A percentile compares a stretch with the other conserved stretches of the same genome.
These are phyloP conservation scores for Silurus lanzhouensis DNA, from an alignment of 2,797 vertebrate genomes.

Conservation along the genomic window DNA sequence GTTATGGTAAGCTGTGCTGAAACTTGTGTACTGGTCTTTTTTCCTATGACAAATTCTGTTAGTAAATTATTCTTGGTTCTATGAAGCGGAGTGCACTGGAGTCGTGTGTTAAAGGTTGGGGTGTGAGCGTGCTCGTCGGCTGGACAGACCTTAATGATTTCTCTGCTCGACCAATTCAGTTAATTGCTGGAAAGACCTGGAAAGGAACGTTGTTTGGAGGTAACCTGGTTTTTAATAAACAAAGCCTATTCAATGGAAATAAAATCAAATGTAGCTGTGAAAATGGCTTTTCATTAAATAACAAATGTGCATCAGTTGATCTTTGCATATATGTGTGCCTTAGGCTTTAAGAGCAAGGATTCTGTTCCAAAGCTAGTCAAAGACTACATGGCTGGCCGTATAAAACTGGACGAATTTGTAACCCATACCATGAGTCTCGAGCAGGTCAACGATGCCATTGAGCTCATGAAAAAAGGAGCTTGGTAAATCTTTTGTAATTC, in stretches of 20 bases:
- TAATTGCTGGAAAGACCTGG: conserved; percentile 89
- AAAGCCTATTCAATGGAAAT: neutral
- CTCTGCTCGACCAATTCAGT: conserved; percentile 81
- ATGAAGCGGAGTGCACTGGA: conserved; percentile 86
- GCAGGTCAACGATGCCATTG: conserved; percentile 82
- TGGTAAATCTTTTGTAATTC: conserved; percentile 71
- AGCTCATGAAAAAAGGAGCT: conserved; percentile 79
- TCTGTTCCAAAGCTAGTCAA: conserved; percentile 76
- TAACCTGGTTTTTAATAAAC: conserved; percentile 57
- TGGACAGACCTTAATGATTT: conserved; percentile 85
- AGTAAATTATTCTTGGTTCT: neutral
- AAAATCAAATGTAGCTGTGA: neutral
- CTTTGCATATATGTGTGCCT: conserved; percentile 6
- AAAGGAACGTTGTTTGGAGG: conserved; percentile 91
- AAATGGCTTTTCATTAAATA: neutral
- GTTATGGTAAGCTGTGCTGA: conserved; percentile 82
- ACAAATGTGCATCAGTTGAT: neutral
- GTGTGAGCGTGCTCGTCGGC: conserved; percentile 87
- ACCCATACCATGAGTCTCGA: conserved; percentile 80
- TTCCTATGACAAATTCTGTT: neutral
- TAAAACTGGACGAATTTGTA: conserved; percentile 85
- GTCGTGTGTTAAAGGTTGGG: conserved; percentile 87
- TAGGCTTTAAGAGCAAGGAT: conserved; percentile 79
- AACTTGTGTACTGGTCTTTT: neutral
- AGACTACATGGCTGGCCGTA: conserved; percentile 81